A percentile compares a stretch with the other conserved stretches of the same genome.
These are phyloP conservation scores for Megaptera novaeangliae DNA, from an alignment of 2,113 vertebrate species.

Conservation along the genomic window DNA sequence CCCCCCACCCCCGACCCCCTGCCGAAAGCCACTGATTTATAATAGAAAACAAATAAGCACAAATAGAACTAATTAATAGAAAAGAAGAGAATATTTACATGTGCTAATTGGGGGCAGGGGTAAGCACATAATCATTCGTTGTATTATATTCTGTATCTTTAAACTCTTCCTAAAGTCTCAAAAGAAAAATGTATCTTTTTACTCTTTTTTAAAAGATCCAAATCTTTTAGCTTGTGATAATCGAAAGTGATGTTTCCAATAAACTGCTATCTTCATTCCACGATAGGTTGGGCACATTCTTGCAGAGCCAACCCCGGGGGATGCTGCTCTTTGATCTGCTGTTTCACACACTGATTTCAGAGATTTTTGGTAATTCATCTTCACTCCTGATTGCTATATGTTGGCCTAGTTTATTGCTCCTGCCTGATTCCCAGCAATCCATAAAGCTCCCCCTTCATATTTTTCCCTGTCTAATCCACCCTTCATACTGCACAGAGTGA, in stretches of 20 bases:
- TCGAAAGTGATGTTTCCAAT: not conserved
- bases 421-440: not conserved
- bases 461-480: not conserved
- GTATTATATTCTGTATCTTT: not conserved
- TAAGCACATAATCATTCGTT: not conserved
- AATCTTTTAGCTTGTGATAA: not conserved
- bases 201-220: not conserved
- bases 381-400: not conserved
- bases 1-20: fast-evolving
- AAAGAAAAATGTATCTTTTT: not conserved
- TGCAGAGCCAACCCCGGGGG: not conserved
- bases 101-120: not conserved
- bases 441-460: not conserved
- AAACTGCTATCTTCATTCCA: not conserved
- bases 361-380: not conserved
- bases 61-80: not conserved
- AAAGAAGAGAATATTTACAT: not conserved
- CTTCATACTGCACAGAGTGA: not conserved
- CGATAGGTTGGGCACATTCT: not conserved
- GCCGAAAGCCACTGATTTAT: not conserved
- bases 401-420: not conserved
- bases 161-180: not conserved
- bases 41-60: not conserved
- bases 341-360: not conserved
- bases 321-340: not conserved